Percentiles rank a stretch among this genome's conserved stretches.
phyloP scores from a whole-genome alignment of 2,888 invertebrate genomes.

The Agapetus fuscipes region DNA sequence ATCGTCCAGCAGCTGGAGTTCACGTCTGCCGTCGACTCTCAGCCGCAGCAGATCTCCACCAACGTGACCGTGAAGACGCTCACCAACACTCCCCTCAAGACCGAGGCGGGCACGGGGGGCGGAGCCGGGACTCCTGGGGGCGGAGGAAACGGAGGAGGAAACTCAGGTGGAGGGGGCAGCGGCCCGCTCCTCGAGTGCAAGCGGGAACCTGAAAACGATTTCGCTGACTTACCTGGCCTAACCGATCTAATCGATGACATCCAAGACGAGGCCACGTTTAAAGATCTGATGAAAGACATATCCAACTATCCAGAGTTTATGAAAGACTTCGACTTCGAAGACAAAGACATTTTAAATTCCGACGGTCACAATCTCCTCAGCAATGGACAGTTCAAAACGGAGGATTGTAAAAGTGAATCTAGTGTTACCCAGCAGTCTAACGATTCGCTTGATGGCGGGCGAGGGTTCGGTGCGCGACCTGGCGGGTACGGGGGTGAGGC shows the following conservation, averaged over 20 bases:
- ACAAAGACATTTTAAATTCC: too few relatives aligned
- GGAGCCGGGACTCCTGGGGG: conserved; percentile 78
- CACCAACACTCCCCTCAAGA: conserved; percentile 57
- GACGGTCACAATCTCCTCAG: conserved; percentile 7
- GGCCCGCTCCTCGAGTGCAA: conserved; percentile 77
- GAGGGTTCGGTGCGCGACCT: conserved; percentile 43
- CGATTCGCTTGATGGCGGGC: conserved; percentile 20
- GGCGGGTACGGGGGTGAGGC: conserved; percentile 56
- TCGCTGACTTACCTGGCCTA: conserved; percentile 67
- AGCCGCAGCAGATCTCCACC: conserved; percentile 83
- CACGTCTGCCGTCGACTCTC: conserved; percentile 76
- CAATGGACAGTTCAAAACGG: conserved; percentile 16
- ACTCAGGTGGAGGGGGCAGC: too few relatives aligned
- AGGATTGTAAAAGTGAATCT: conserved; percentile 11
- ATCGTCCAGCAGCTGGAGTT: conserved; percentile 88
- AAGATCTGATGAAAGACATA: conserved; percentile 81
- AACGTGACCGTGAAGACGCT: conserved; percentile 84
- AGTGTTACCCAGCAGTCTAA: conserved; percentile 5
- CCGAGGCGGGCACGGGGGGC: conserved; percentile 34
- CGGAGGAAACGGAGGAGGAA: conserved; percentile 79
- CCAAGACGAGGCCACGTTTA: conserved; percentile 64
- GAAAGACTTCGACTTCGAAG: conserved; percentile 65
- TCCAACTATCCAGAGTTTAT: conserved; percentile 77
- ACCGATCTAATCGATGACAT: conserved; percentile 74
- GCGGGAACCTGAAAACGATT: conserved; percentile 77